Conservation (phyloP, 1,140 invertebrate species). For the Trachymyrmex septentrionalis region DNA sequence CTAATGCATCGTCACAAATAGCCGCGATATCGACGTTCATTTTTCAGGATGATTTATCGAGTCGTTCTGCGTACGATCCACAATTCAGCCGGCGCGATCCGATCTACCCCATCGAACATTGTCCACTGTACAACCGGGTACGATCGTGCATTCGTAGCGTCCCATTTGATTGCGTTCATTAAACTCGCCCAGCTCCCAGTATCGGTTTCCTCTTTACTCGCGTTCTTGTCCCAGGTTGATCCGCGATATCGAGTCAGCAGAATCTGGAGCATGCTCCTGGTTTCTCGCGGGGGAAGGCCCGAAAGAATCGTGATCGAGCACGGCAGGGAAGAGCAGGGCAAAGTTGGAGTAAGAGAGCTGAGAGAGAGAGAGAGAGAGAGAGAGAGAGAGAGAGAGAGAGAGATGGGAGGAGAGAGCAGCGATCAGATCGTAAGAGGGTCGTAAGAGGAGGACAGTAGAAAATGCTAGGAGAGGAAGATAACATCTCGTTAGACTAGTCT, state of each 20-base stretch:
- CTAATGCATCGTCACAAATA: constrained; percentile 31
- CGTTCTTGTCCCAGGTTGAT: constrained; percentile 26
- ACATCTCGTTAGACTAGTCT: constrained; percentile 79
- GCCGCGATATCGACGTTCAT: constrained; percentile 37
- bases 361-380: background rate
- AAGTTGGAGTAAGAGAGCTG: background rate
- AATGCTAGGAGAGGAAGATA: constrained; percentile 75
- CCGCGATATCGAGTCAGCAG: constrained; percentile 71
- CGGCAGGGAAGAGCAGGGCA: constrained; percentile 12
- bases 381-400: background rate
- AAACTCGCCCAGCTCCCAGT: constrained; percentile 59
- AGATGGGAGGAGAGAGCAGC: background rate
- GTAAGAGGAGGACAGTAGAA: constrained; percentile 67
- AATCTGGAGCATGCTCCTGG: constrained; percentile 72
- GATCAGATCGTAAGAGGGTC: constrained; percentile 65
- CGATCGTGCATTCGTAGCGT: constrained; percentile 41
- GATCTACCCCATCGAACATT: constrained; percentile 56
- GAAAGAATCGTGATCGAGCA: constrained; percentile 66
- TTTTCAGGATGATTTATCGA: constrained; percentile 69
- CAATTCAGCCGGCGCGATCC: constrained; percentile 53
- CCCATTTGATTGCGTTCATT: constrained; percentile 72
- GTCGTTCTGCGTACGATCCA: constrained; percentile 19
- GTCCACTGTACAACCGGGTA: background rate
- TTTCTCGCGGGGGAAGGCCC: constrained; percentile 26
- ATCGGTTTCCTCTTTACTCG: constrained; percentile 62